These are phyloP conservation scores for Butorides virescens DNA, from an alignment of 2,113 vertebrate genomes.

Conservation along the genomic window DNA sequence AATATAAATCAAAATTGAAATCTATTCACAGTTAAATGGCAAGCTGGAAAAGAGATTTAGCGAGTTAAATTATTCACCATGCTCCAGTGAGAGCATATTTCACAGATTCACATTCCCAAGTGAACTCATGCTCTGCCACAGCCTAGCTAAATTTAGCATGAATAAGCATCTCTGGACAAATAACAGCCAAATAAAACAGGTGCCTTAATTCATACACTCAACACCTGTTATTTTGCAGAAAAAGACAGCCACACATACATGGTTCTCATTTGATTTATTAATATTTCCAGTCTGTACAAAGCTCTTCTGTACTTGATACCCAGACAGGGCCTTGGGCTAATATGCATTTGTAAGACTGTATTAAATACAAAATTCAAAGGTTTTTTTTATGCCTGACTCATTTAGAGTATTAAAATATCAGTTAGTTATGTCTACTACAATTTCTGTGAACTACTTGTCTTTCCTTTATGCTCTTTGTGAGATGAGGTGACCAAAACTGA, in stretches of 20 bases:
- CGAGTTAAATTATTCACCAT: constrained; percentile 60
- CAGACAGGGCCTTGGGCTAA: neutral
- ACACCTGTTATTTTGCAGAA: constrained; percentile 25
- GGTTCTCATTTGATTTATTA: neutral
- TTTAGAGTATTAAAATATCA: neutral
- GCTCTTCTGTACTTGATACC: neutral
- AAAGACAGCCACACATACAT: neutral
- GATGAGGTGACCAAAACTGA: neutral
- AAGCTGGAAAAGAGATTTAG: constrained; percentile 56
- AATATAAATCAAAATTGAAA: constrained; percentile 67
- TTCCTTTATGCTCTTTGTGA: neutral
- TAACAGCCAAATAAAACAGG: constrained; percentile 44
- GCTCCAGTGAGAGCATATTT: constrained; percentile 52
- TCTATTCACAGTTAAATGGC: constrained; percentile 59
- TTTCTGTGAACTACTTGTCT: neutral
- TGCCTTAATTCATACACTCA: constrained; percentile 15
- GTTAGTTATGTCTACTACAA: neutral
- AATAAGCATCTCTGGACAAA: constrained; percentile 54
- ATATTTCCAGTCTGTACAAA: neutral
- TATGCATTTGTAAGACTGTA: neutral
- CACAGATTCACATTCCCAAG: constrained; percentile 45
- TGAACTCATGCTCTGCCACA: constrained; percentile 35
- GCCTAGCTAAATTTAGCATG: constrained; percentile 43
- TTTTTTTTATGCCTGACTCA: neutral
- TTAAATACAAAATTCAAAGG: neutral